These are phyloP conservation scores for Lycia hirtaria DNA, from an alignment of 2,888 invertebrate genomes.

Conservation along the genomic window DNA sequence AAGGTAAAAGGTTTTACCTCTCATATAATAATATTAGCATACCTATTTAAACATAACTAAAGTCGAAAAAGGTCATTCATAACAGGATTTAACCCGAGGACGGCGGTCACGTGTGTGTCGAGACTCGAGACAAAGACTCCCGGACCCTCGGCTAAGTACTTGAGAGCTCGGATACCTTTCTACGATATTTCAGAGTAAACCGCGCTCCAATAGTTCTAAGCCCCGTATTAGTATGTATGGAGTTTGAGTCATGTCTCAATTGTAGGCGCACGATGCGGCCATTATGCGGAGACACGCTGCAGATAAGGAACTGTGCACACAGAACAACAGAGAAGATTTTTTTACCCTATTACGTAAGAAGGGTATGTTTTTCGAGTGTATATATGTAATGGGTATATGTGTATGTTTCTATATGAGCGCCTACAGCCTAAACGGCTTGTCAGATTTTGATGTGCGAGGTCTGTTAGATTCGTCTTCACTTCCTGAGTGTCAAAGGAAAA, in stretches of 20 bases:
- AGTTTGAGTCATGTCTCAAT: conserved; percentile 58
- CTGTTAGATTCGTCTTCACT: too few species aligned
- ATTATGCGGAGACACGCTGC: conserved; percentile 54
- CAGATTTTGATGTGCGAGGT: too few species aligned
- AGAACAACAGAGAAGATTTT: background rate
- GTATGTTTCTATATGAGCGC: too few species aligned
- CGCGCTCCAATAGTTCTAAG: conserved; percentile 50
- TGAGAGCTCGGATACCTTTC: conserved; percentile 48
- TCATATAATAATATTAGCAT: too few species aligned
- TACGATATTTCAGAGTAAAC: conserved; percentile 53
- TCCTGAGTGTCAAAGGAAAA: too few species aligned
- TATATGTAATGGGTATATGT: too few species aligned
- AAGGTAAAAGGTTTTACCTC: too few species aligned
- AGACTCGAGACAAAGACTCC: conserved; percentile 9
- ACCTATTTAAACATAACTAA: background rate
- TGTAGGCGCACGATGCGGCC: conserved; percentile 46
- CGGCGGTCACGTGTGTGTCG: background rate
- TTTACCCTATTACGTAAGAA: too few species aligned
- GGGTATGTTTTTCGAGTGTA: too few species aligned
- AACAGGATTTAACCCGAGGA: background rate
- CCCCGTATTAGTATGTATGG: conserved; percentile 54
- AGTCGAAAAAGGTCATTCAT: background rate
- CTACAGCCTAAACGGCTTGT: too few species aligned
- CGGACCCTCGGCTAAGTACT: conserved; percentile 18
- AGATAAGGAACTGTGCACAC: background rate